Conservation (phyloP, 2,888 invertebrate species). For the Cephus pulcher region DNA sequence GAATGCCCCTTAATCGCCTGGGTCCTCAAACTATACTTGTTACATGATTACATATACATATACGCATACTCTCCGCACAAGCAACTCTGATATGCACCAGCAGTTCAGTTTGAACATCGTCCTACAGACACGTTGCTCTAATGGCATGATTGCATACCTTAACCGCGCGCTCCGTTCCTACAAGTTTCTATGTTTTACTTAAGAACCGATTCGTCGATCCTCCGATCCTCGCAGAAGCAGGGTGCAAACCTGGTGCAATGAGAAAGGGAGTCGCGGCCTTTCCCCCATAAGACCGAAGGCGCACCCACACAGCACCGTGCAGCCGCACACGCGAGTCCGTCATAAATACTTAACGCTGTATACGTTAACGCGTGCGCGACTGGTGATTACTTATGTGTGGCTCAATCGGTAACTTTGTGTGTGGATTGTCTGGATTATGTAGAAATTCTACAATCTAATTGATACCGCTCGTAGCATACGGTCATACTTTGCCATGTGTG, state of each 20-base stretch:
- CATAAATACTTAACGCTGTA: background rate
- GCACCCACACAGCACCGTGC: background rate
- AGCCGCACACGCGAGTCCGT: background rate
- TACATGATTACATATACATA: background rate
- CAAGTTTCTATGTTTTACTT: constrained; percentile 28
- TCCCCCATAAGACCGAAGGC: background rate
- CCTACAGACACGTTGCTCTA: constrained; percentile 29
- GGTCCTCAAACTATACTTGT: too few relatives aligned
- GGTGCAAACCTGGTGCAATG: constrained; percentile 16
- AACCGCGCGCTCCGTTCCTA: constrained; percentile 29
- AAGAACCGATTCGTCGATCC: background rate
- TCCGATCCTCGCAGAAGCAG: constrained; percentile 1
- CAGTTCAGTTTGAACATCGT: constrained; percentile 13
- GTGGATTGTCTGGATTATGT: constrained; percentile 39
- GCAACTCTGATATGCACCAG: constrained; percentile 36
- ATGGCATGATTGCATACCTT: constrained; percentile 54
- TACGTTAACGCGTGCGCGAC: background rate
- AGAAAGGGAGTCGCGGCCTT: constrained; percentile 12
- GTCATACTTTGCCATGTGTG: background rate
- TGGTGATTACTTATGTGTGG: constrained; percentile 1
- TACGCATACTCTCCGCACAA: background rate
- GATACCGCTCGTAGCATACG: constrained; percentile 34
- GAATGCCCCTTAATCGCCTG: too few relatives aligned
- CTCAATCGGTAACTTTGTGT: constrained; percentile 48
- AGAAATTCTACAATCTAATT: constrained; percentile 58